A percentile compares a stretch with the other conserved stretches of the same genome.
These are phyloP conservation scores for Uloborus diversus DNA, from an alignment of 1,140 invertebrate genomes.

Conservation along the genomic window DNA sequence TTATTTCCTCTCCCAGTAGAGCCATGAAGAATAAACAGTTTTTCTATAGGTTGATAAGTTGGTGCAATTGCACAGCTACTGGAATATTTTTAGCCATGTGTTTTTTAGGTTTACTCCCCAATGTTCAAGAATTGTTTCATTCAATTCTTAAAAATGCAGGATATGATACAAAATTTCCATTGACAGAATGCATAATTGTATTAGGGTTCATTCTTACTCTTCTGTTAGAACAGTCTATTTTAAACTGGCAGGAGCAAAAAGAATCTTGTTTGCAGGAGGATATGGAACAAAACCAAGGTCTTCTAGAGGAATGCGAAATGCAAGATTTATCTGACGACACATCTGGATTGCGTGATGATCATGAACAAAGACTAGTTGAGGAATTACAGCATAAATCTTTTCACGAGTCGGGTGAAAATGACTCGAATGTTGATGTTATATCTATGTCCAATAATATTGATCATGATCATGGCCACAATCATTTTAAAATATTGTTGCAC, in stretches of 20 bases:
- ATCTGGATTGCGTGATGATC: neutral
- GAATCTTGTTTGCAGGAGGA: conserved; percentile 7
- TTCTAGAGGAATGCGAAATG: conserved; percentile 52
- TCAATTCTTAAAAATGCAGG: conserved; percentile 51
- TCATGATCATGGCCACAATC: conserved; percentile 28
- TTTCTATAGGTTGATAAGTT: conserved; percentile 58
- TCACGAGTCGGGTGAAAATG: neutral
- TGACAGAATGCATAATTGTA: conserved; percentile 61
- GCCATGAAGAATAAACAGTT: neutral
- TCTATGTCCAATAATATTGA: neutral
- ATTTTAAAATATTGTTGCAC: conserved; percentile 44
- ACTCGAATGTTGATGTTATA: conserved; percentile 2
- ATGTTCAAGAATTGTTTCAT: conserved; percentile 62
- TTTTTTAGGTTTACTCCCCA: conserved; percentile 64
- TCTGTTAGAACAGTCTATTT: conserved; percentile 59
- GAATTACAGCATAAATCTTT: neutral
- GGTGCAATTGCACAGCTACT: conserved; percentile 64
- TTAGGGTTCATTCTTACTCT: conserved; percentile 63
- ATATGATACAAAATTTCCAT: conserved; percentile 53
- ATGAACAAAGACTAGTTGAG: conserved; percentile 2
- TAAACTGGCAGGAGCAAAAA: conserved; percentile 35
- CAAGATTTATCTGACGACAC: conserved; percentile 34
- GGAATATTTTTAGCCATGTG: conserved; percentile 67
- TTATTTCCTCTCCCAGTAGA: conserved; percentile 18
- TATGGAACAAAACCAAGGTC: conserved; percentile 37